These are phyloP conservation scores for Athalia circularis DNA, from an alignment of 2,888 invertebrate species.

Conservation along the genomic window DNA sequence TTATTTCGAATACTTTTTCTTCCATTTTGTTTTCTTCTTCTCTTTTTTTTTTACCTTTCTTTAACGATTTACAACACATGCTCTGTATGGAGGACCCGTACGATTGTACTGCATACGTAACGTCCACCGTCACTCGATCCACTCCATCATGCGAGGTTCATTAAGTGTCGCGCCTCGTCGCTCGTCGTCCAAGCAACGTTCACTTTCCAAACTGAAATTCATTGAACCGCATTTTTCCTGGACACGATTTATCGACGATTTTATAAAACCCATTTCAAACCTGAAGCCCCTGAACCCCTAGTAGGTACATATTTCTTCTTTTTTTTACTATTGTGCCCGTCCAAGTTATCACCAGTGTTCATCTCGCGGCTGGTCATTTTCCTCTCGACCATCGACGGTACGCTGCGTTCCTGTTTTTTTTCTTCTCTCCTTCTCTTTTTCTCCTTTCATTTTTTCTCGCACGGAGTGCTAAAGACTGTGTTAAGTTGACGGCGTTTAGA, in stretches of 20 bases:
- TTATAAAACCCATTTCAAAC: slow-evolving; percentile 1
- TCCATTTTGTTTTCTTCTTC: not conserved
- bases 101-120: slow-evolving; percentile 17
- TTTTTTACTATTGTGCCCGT: too few species aligned
- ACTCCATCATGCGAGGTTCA: slow-evolving; percentile 66
- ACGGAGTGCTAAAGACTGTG: too few species aligned
- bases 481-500: too few species aligned
- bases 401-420: too few species aligned
- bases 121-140: slow-evolving; percentile 38
- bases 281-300: not conserved
- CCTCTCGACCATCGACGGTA: too few species aligned
- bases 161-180: slow-evolving; percentile 53
- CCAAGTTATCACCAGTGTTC: too few species aligned
- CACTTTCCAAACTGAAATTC: not conserved
- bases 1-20: not conserved
- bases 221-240: not conserved
- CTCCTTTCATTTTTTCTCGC: too few species aligned
- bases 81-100: not conserved
- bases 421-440: too few species aligned
- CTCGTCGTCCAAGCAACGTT: not conserved
- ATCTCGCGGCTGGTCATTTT: too few species aligned
- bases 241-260: slow-evolving; percentile 16
- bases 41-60: not conserved
- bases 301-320: too few species aligned
- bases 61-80: not conserved